These are phyloP conservation scores for Resseliella maxima DNA, from an alignment of 2,888 invertebrate species.

Conservation along the genomic window DNA sequence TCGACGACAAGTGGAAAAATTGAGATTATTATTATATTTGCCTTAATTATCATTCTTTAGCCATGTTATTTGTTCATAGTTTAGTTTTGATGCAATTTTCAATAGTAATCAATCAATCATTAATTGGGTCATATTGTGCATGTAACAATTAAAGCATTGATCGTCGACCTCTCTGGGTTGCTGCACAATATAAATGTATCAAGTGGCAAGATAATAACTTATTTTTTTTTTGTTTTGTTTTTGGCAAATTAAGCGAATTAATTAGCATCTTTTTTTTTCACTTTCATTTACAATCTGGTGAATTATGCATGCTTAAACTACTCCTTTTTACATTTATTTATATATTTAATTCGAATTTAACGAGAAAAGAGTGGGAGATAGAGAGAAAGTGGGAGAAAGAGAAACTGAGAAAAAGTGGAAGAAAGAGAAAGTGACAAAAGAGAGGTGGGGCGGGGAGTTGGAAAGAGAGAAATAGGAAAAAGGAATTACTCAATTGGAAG, in stretches of 20 bases:
- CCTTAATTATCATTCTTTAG: neutral
- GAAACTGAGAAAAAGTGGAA: too few species aligned
- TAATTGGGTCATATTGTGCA: slow-evolving; percentile 45
- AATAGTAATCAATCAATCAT: slow-evolving; percentile 12
- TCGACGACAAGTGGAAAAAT: too few species aligned
- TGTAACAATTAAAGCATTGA: slow-evolving; percentile 12
- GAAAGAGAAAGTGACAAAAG: too few species aligned
- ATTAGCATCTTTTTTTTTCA: neutral
- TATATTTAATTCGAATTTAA: slow-evolving; percentile 4
- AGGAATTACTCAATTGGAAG: neutral
- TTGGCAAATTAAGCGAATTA: slow-evolving; percentile 37
- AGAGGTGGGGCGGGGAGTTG: too few species aligned
- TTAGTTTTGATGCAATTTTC: neutral
- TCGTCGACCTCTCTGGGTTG: too few species aligned
- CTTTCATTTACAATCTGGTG: neutral
- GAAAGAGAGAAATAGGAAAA: too few species aligned
- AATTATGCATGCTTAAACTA: slow-evolving; percentile 11
- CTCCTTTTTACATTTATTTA: slow-evolving; percentile 29
- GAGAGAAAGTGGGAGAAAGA: too few species aligned
- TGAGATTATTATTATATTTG: neutral
- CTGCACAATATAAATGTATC: neutral
- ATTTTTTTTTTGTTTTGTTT: too few species aligned
- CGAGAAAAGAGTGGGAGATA: neutral
- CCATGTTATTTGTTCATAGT: neutral
- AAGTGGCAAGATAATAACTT: slow-evolving; percentile 7